These are phyloP conservation scores for Ochropleura plecta DNA, from an alignment of 2,888 invertebrate species.

Conservation along the genomic window DNA sequence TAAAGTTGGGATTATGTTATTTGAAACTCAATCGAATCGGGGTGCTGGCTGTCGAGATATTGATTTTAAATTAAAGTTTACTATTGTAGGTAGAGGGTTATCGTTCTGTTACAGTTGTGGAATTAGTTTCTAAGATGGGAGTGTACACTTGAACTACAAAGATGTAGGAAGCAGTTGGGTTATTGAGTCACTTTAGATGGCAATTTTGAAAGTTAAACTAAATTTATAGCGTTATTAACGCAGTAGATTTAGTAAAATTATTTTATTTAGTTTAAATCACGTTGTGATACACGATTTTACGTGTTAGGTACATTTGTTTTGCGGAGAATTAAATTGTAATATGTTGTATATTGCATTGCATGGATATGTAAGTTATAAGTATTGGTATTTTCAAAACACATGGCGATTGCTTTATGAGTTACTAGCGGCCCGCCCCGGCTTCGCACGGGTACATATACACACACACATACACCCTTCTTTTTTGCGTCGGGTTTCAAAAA, in stretches of 20 bases:
- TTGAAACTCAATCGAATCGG: slow-evolving; percentile 42
- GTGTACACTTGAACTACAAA: neutral
- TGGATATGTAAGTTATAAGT: neutral
- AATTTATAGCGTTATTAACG: too few species aligned
- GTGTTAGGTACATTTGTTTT: too few species aligned
- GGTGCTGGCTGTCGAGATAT: slow-evolving; percentile 43
- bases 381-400: neutral
- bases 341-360: neutral
- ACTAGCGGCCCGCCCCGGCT: too few species aligned
- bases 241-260: neutral
- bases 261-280: too few species aligned
- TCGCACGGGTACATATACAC: too few species aligned
- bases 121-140: slow-evolving; percentile 35
- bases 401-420: neutral
- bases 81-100: slow-evolving; percentile 27
- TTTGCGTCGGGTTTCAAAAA: too few species aligned
- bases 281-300: too few species aligned
- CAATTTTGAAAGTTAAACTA: neutral
- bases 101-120: slow-evolving; percentile 29
- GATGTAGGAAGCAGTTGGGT: neutral
- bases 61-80: slow-evolving; percentile 57
- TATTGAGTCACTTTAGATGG: neutral
- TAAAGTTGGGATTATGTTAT: slow-evolving; percentile 43
- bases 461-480: too few species aligned
- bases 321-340: neutral